phyloP scores from a whole-genome alignment of 2,888 invertebrate genomes.

The Tenthredo livida region DNA sequence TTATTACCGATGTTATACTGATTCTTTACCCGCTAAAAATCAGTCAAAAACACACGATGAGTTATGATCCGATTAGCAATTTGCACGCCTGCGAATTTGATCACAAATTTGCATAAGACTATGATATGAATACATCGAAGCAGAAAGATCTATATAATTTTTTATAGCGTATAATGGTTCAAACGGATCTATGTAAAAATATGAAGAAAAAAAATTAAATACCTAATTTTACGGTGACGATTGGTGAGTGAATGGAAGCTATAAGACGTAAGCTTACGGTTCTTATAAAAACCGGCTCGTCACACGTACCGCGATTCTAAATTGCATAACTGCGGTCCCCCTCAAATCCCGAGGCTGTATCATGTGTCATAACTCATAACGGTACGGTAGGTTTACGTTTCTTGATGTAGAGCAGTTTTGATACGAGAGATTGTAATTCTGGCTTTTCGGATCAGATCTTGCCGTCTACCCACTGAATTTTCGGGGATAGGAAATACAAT shows the following conservation, averaged over 20 bases:
- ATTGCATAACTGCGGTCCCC: slow-evolving; percentile 37
- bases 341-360: slow-evolving; percentile 19
- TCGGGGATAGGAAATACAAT: slow-evolving; percentile 44
- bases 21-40: neutral
- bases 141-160: neutral
- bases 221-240: neutral
- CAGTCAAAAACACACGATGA: neutral
- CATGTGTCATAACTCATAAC: slow-evolving; percentile 44
- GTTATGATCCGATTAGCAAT: neutral
- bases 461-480: slow-evolving; percentile 12
- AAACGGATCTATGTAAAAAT: neutral
- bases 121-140: too few relatives aligned
- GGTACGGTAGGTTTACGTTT: neutral
- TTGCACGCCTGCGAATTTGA: neutral
- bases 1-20: neutral
- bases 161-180: neutral
- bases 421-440: slow-evolving; percentile 28
- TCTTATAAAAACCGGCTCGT: slow-evolving; percentile 27
- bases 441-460: neutral
- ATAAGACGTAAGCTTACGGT: neutral
- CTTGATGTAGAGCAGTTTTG: slow-evolving; percentile 38
- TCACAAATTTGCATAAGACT: neutral
- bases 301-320: neutral
- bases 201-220: neutral
- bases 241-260: slow-evolving; percentile 15